Evolutionary conservation across 2,797 vertebrate species (phyloP).

Genomic region (Scleropages formosus): DNA sequence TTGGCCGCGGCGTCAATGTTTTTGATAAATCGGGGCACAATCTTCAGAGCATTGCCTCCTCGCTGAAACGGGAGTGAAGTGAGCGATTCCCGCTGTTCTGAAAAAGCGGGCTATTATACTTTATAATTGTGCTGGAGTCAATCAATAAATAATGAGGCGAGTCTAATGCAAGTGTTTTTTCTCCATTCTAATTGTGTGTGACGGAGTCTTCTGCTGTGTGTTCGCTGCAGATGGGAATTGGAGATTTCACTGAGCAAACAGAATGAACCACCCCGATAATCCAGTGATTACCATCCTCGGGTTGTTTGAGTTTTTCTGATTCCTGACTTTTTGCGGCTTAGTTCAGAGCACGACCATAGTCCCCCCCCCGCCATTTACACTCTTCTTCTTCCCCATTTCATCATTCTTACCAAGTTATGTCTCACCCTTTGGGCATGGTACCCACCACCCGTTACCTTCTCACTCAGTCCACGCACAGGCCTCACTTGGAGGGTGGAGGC

Average conservation of each 20-base stretch:
- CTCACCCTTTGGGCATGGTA: too few species aligned
- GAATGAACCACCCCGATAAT: not conserved
- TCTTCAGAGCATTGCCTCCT: not conserved
- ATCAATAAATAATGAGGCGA: conserved; percentile 58
- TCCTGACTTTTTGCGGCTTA: not conserved
- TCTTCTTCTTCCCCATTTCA: too few species aligned
- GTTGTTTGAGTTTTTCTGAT: not conserved
- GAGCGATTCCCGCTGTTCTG: not conserved
- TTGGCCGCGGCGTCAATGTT: not conserved
- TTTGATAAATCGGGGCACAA: not conserved
- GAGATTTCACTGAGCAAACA: not conserved
- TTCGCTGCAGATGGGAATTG: not conserved
- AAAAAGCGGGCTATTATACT: conserved; percentile 53
- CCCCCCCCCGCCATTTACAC: too few species aligned
- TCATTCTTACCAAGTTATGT: too few species aligned
- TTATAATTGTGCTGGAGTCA: conserved; percentile 55
- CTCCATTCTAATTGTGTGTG: conserved; percentile 38
- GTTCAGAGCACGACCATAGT: too few species aligned
- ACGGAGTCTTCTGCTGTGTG: conserved; percentile 6
- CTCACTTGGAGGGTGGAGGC: not conserved
- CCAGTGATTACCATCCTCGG: not conserved
- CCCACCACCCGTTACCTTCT: too few species aligned
- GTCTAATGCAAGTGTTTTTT: conserved; percentile 39
- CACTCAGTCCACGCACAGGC: not conserved
- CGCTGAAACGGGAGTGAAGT: not conserved